phyloP scores from a whole-genome alignment of 2,888 invertebrate genomes.

The Marronus borbonicus region DNA sequence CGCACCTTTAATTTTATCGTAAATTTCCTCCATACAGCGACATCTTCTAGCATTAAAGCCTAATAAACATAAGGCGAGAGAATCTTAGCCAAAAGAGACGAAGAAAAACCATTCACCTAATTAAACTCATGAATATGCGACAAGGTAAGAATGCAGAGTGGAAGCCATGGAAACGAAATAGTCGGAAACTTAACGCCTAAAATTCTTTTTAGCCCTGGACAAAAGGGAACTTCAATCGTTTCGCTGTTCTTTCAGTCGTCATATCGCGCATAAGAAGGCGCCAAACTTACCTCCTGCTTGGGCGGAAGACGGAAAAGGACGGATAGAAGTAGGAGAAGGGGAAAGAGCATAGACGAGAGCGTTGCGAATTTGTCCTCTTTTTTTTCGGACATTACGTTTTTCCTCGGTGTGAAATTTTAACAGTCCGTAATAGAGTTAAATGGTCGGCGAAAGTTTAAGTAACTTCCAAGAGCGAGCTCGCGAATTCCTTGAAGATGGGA shows the following conservation, averaged over 20 bases:
- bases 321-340: too few species aligned
- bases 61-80: neutral
- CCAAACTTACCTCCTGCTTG: too few species aligned
- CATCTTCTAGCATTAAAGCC: neutral
- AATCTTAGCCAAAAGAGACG: neutral
- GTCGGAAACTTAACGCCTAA: too few species aligned
- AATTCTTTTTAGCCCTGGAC: too few species aligned
- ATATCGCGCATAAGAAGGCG: too few species aligned
- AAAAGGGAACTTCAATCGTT: too few species aligned
- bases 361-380: neutral
- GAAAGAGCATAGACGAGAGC: too few species aligned
- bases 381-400: neutral
- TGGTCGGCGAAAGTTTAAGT: neutral
- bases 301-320: too few species aligned
- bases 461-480: neutral
- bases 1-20: too few species aligned
- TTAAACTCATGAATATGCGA: slow-evolving; percentile 16
- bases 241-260: neutral
- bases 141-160: neutral
- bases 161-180: neutral
- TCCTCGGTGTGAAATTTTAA: slow-evolving; percentile 26
- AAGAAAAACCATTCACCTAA: neutral
- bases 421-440: slow-evolving; percentile 27
- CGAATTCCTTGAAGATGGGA: neutral
- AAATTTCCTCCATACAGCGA: too few species aligned